Percentiles rank a stretch among this genome's conserved stretches.
phyloP scores from a whole-genome alignment of 2,113 vertebrate species.

The Takifugu bimaculatus region DNA sequence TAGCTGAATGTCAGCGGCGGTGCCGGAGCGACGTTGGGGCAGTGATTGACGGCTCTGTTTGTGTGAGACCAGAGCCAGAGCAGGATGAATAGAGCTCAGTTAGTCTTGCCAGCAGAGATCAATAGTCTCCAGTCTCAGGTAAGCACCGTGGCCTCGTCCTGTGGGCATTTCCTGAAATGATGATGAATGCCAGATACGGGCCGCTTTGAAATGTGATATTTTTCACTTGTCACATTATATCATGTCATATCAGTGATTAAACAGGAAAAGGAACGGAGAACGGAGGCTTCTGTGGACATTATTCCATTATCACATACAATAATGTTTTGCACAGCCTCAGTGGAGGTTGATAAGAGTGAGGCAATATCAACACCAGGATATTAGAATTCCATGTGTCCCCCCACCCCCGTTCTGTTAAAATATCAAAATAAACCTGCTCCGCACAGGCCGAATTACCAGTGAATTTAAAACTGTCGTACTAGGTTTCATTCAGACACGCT shows the following conservation, averaged over 20 bases:
- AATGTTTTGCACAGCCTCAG: conserved; percentile 55
- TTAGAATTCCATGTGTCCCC: conserved; percentile 56
- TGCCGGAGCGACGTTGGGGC: conserved; percentile 33
- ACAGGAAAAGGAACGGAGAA: conserved; percentile 47
- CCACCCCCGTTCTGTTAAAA: conserved; percentile 29
- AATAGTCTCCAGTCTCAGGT: conserved; percentile 63
- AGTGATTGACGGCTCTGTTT: conserved; percentile 68
- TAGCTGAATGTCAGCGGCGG: conserved; percentile 60
- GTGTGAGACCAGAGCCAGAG: conserved; percentile 52
- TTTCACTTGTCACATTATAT: conserved; percentile 65
- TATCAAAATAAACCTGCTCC: conserved; percentile 34
- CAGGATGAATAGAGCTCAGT: conserved; percentile 62
- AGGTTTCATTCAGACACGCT: conserved; percentile 36
- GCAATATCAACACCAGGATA: conserved; percentile 65
- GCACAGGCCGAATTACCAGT: conserved; percentile 6
- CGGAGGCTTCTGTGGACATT: conserved; percentile 36
- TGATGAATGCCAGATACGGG: conserved; percentile 53
- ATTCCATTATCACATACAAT: conserved; percentile 58
- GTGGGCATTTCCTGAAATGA: conserved; percentile 53
- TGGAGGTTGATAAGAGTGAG: conserved; percentile 57
- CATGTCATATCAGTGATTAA: conserved; percentile 66
- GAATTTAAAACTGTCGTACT: conserved; percentile 30
- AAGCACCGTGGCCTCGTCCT: conserved; percentile 54
- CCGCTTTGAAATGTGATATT: conserved; percentile 57
- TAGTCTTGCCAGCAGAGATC: conserved; percentile 63